phyloP scores from a whole-genome alignment of 1,140 invertebrate genomes.

The Brachionus angularis region DNA sequence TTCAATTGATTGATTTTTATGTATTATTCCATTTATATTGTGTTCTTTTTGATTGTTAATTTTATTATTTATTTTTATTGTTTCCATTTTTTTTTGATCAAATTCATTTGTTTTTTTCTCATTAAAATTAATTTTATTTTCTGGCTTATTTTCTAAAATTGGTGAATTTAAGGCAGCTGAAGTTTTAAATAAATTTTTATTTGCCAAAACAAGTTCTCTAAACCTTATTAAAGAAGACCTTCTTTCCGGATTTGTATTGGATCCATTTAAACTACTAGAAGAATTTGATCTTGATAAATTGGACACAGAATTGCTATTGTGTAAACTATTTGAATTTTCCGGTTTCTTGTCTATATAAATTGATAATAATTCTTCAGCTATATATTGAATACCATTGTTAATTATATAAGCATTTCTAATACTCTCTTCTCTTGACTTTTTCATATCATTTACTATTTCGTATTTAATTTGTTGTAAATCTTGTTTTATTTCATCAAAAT shows the following conservation, averaged over 20 bases:
- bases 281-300: too few relatives aligned
- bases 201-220: too few relatives aligned
- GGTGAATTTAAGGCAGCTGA: too few relatives aligned
- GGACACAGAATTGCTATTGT: too few relatives aligned
- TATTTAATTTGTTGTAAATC: conserved; percentile 26
- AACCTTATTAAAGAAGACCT: too few relatives aligned
- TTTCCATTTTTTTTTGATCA: not conserved
- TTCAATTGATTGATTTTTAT: conserved; percentile 8
- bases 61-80: not conserved
- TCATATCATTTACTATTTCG: conserved; percentile 37
- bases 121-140: too few relatives aligned
- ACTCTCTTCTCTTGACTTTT: conserved; percentile 12
- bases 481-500: conserved; percentile 32
- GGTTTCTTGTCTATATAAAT: not conserved
- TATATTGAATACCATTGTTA: conserved; percentile 23
- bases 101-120: too few relatives aligned
- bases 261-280: not conserved
- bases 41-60: not conserved
- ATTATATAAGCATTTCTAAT: not conserved
- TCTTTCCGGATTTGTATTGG: too few relatives aligned
- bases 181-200: too few relatives aligned
- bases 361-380: conserved; percentile 3
- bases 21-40: not conserved
- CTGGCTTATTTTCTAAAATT: too few relatives aligned
- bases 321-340: not conserved